phyloP scores from a whole-genome alignment of 2,797 vertebrate species.

The Muscicapa striata region DNA sequence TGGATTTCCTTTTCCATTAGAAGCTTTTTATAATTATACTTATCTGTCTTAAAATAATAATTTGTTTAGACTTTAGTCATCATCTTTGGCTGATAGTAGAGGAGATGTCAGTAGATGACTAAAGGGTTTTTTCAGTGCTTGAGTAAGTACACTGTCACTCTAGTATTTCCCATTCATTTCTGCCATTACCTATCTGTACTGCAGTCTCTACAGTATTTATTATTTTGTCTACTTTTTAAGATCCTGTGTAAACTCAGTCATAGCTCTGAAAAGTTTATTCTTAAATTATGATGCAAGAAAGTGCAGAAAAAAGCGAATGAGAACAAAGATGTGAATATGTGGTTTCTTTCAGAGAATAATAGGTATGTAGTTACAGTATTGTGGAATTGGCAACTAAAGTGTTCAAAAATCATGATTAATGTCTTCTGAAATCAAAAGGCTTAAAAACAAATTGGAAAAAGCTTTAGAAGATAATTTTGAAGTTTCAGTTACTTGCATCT shows the following conservation, averaged over 20 bases:
- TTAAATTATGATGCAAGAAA: neutral
- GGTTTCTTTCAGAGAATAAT: neutral
- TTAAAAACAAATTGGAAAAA: neutral
- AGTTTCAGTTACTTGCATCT: neutral
- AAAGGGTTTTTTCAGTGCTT: neutral
- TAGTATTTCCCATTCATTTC: neutral
- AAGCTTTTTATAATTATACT: neutral
- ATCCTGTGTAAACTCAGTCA: neutral
- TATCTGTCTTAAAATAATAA: neutral
- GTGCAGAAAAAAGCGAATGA: neutral
- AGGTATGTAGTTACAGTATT: neutral
- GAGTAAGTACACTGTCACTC: neutral
- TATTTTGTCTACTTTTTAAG: neutral
- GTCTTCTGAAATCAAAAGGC: neutral
- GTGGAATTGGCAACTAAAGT: neutral
- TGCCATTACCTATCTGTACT: neutral
- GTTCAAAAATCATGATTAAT: neutral
- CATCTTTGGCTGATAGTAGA: neutral
- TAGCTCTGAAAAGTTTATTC: neutral
- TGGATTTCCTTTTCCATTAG: neutral
- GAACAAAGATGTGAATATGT: neutral
- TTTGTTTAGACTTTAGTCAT: neutral
- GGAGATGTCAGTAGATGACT: neutral
- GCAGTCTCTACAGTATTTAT: neutral
- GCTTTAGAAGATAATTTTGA: neutral